phyloP scores from a whole-genome alignment of 1,140 invertebrate species.

The Holotrichia oblita region DNA sequence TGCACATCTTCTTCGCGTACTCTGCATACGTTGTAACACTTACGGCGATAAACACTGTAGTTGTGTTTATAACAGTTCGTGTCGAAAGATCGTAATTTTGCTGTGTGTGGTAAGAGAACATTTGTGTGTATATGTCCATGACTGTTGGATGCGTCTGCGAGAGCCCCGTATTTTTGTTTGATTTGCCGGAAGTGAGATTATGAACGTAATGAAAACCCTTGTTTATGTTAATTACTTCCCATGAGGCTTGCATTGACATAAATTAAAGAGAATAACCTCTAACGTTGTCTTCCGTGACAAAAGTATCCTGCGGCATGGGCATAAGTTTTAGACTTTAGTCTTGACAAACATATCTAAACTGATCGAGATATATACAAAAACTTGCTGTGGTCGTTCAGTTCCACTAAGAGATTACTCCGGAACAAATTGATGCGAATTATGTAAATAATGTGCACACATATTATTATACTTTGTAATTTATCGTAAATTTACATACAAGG shows the following conservation, averaged over 20 bases:
- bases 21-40: background rate
- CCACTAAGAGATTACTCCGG: too few species aligned
- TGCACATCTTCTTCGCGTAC: too few species aligned
- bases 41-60: background rate
- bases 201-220: constrained; percentile 12
- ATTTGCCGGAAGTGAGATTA: background rate
- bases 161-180: background rate
- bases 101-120: background rate
- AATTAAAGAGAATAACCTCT: background rate
- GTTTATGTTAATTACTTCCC: constrained; percentile 1
- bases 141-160: background rate
- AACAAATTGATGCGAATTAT: too few species aligned
- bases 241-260: background rate
- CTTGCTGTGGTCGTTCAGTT: too few species aligned
- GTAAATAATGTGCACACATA: too few species aligned
- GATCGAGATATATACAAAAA: too few species aligned
- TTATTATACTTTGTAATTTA: too few species aligned
- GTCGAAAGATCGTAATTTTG: constrained; percentile 12
- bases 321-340: too few species aligned
- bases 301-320: too few species aligned
- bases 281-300: too few species aligned
- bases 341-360: too few species aligned
- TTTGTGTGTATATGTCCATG: constrained; percentile 5
- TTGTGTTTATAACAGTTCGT: constrained; percentile 1
- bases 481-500: too few species aligned